Evolutionary conservation across 2,113 vertebrate species (phyloP).

Genomic region (Sapajus apella): DNA sequence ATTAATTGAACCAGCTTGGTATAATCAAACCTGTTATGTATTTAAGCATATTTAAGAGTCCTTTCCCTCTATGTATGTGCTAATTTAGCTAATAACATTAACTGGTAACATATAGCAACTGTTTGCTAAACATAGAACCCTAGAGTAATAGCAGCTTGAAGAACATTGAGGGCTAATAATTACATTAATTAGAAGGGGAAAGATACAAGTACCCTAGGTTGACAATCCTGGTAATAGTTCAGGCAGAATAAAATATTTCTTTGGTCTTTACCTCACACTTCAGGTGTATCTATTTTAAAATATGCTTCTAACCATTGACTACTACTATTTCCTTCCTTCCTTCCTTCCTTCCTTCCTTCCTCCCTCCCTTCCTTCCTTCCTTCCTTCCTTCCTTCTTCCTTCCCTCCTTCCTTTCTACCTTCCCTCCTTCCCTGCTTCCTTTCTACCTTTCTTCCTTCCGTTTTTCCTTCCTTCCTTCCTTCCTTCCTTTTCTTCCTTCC

Average conservation of each 20-base stretch:
- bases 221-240: background rate
- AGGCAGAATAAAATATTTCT: slow-evolving; percentile 20
- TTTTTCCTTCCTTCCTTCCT: background rate
- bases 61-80: slow-evolving; percentile 41
- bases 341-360: background rate
- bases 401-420: background rate
- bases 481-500: background rate
- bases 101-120: background rate
- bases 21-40: slow-evolving; percentile 23
- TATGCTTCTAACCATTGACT: slow-evolving; percentile 6
- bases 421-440: background rate
- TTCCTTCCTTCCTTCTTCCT: too few relatives aligned
- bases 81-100: background rate
- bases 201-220: background rate
- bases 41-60: slow-evolving; percentile 36
- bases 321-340: background rate
- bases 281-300: background rate
- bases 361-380: too few relatives aligned
- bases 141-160: slow-evolving; percentile 40
- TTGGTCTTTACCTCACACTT: background rate
- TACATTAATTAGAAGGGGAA: background rate
- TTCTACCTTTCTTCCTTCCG: too few relatives aligned
- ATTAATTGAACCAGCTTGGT: background rate
- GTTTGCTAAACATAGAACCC: slow-evolving; percentile 24
- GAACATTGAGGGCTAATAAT: background rate